phyloP scores from a whole-genome alignment of 2,888 invertebrate genomes.

The Monochamus alternatus region DNA sequence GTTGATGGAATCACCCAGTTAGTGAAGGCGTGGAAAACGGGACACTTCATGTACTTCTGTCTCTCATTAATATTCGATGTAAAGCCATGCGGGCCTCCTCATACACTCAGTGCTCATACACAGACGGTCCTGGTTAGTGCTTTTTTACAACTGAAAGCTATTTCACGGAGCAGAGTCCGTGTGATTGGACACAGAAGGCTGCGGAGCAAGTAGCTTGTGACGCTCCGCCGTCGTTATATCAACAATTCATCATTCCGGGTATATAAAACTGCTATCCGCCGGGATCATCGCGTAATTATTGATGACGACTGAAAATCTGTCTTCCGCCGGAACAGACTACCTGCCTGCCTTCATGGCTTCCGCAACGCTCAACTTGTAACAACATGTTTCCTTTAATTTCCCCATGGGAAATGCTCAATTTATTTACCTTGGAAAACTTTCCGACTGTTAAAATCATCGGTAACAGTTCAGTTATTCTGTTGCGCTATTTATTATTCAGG shows the following conservation, averaged over 20 bases:
- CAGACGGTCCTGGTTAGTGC: constrained; percentile 21
- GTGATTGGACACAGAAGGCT: constrained; percentile 30
- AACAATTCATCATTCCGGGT: constrained; percentile 42
- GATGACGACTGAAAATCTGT: constrained; percentile 50
- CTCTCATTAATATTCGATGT: too few relatives aligned
- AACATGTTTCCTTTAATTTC: constrained; percentile 43
- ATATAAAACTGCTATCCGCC: constrained; percentile 45
- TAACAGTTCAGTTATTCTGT: not conserved
- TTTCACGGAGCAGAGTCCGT: constrained; percentile 33
- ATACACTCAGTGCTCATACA: not conserved
- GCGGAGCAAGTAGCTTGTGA: constrained; percentile 9
- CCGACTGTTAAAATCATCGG: constrained; percentile 12
- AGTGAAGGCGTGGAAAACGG: too few relatives aligned
- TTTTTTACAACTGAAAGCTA: constrained; percentile 16
- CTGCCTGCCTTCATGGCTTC: constrained; percentile 28
- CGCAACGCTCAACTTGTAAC: constrained; percentile 32
- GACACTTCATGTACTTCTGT: too few relatives aligned
- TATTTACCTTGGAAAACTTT: constrained; percentile 30
- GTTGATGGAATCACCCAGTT: too few relatives aligned
- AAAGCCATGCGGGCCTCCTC: not conserved
- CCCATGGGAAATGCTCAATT: constrained; percentile 38
- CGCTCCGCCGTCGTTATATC: constrained; percentile 16
- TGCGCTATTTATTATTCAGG: constrained; percentile 4
- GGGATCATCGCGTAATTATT: constrained; percentile 49
- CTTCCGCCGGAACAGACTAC: constrained; percentile 42